Base-by-base conservation (phyloP, 1,140 invertebrate species). In the Neodiprion virginianus region DNA sequence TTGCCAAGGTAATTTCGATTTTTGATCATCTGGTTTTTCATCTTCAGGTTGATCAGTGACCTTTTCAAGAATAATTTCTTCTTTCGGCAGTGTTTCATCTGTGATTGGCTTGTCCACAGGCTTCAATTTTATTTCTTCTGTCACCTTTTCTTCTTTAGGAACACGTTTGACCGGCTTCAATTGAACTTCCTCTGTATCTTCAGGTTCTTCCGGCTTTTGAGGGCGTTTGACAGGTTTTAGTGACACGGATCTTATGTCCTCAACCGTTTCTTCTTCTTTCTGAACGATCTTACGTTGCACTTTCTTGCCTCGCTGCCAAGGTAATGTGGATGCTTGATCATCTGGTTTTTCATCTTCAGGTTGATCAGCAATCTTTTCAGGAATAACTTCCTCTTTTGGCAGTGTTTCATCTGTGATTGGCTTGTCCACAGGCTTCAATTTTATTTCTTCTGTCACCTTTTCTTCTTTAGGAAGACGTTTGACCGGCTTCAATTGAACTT, bases 401-500 rank as follows among this genome's bases (percentile, higher is more conserved):
- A 40, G 28, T 40, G 28, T 75, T 40, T 74, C 40, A 48, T 72
- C 72, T 14, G 79, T 72, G 72, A 77, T 72, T 7, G 78, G 48
- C 1, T 72, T 75, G 5, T 76, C 48, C 12, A 73, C 71, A 48
- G 80, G 85, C 67, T 83, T 83, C 11, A 86, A 70, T 23, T 85
- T 81, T 47, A 86, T 76, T 48, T 82, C 14, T 53, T 50, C 49
- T 8, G 67, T 10, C 10, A n/a, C n/a, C 0, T 65, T n/a, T n/a
- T 77, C 76, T 53, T 11, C 49, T 65, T 67, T 72, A n/a, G 72
- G 17, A 17, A 28, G 14, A 21, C 21, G 14, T 48, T 82, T 84
- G 21, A 82, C 73, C 5, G 87, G 86, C 74, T 89, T 87, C 7
- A 91, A 77, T 7, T 82, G 78, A 48, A 85, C 81, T 73, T 88